Evolutionary conservation across 2,113 vertebrate genomes (phyloP).

Genomic region (Crotophaga sulcirostris): DNA sequence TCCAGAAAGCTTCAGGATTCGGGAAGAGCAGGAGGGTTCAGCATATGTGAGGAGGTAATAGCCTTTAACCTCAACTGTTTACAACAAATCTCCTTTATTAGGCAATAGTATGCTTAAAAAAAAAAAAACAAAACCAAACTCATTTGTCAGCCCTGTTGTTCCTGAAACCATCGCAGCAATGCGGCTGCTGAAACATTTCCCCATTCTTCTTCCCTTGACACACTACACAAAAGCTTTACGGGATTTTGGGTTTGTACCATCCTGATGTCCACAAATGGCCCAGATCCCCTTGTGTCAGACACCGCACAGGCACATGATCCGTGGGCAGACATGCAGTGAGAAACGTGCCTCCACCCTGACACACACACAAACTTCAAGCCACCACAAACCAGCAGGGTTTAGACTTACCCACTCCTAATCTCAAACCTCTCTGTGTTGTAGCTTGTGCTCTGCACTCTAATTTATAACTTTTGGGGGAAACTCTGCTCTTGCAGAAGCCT

Average conservation of each 20-base stretch:
- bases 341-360: neutral
- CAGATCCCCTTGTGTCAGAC: neutral
- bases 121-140: constrained; percentile 56
- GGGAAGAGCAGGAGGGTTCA: neutral
- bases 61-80: constrained; percentile 20
- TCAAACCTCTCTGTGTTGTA: neutral
- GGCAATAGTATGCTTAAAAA: neutral
- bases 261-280: neutral
- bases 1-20: neutral
- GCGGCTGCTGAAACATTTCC: constrained; percentile 59
- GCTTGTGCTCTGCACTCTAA: neutral
- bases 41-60: neutral
- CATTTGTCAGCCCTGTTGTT: neutral
- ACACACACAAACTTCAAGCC: neutral
- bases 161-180: constrained; percentile 53
- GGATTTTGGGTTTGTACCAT: neutral
- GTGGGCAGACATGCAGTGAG: neutral
- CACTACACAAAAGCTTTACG: neutral
- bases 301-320: neutral
- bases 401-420: neutral
- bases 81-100: neutral
- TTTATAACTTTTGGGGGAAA: neutral
- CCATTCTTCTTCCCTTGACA: constrained; percentile 44
- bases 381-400: neutral
- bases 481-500: neutral